phyloP scores from a whole-genome alignment of 2,113 vertebrate species.

The Laticauda laticaudata region DNA sequence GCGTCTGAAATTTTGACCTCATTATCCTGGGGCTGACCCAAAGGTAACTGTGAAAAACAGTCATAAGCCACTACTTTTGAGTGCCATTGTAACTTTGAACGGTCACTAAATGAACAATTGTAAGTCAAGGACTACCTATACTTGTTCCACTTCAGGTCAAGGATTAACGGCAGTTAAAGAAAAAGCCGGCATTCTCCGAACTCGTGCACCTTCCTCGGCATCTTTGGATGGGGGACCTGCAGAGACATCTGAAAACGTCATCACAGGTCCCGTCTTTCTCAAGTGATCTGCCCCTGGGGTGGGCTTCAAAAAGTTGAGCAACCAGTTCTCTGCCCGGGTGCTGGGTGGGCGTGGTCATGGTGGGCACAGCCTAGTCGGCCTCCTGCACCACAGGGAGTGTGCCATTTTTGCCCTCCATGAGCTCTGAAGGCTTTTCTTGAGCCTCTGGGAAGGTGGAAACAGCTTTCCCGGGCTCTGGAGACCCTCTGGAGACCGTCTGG shows the following conservation, averaged over 20 bases:
- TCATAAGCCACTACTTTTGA: not conserved
- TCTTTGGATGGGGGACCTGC: slow-evolving; percentile 72
- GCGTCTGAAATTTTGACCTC: not conserved
- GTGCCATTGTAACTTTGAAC: not conserved
- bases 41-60: not conserved
- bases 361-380: too few relatives aligned
- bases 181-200: slow-evolving; percentile 86
- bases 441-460: too few relatives aligned
- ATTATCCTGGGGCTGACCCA: not conserved
- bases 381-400: too few relatives aligned
- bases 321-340: too few relatives aligned
- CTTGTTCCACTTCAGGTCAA: slow-evolving; percentile 77
- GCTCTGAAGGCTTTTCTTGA: too few relatives aligned
- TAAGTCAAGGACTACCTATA: not conserved
- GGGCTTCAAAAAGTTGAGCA: too few relatives aligned
- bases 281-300: not conserved
- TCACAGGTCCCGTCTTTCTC: slow-evolving; percentile 23
- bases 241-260: slow-evolving; percentile 39
- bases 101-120: not conserved
- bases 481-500: too few relatives aligned
- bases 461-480: too few relatives aligned
- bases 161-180: slow-evolving; percentile 88
- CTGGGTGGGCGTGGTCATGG: too few relatives aligned
- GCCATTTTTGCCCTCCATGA: too few relatives aligned
- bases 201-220: slow-evolving; percentile 71